Evolutionary conservation across 2,113 vertebrate species (phyloP).

Genomic region (Chelonoidis abingdonii): DNA sequence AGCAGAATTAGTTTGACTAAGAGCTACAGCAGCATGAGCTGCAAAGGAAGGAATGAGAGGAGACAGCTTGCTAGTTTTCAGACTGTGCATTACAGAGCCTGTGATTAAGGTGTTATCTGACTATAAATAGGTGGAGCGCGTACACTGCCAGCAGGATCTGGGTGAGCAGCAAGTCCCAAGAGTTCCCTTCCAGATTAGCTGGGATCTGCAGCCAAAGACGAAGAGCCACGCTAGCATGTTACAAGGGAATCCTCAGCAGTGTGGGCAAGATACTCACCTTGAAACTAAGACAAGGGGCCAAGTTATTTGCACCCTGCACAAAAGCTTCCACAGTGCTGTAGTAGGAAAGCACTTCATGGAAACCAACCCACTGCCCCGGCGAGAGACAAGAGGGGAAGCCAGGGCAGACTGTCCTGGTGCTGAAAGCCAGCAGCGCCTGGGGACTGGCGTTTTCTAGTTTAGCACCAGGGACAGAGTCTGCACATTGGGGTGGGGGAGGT

Average conservation of each 20-base stretch:
- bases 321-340: not conserved
- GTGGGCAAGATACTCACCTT: not conserved
- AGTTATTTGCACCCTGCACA: not conserved
- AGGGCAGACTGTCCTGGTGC: not conserved
- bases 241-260: not conserved
- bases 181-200: not conserved
- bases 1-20: not conserved
- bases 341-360: not conserved
- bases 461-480: not conserved
- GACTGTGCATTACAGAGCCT: rapidly evolving
- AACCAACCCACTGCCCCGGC: not conserved
- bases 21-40: not conserved
- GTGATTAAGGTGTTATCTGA: not conserved
- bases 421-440: not conserved
- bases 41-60: not conserved
- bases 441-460: not conserved
- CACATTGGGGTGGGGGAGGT: not conserved
- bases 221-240: not conserved
- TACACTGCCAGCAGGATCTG: rapidly evolving
- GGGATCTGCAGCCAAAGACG: not conserved
- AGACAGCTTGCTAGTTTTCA: not conserved
- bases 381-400: not conserved
- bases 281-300: not conserved
- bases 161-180: not conserved
- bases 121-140: rapidly evolving